Conservation (phyloP, 2,113 vertebrate genomes). For the Sinocyclocheilus anophthalmus region DNA sequence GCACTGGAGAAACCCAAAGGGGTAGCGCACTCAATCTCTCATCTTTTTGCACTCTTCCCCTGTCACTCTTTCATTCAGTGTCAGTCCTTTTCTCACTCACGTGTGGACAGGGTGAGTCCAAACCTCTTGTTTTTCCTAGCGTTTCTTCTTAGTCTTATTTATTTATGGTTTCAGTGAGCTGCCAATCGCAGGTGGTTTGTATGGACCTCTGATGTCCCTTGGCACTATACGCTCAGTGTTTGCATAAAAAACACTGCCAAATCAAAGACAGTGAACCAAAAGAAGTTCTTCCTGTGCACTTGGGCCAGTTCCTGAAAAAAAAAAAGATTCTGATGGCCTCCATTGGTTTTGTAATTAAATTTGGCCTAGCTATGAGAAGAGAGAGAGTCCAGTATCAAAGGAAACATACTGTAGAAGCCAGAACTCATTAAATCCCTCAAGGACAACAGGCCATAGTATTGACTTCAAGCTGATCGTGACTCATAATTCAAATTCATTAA, state of each 20-base stretch:
- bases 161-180: constrained; percentile 21
- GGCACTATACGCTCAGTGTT: neutral
- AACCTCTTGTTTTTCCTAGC: neutral
- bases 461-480: neutral
- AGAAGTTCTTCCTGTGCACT: neutral
- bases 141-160: constrained; percentile 13
- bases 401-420: neutral
- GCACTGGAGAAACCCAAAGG: neutral
- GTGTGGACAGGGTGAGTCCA: constrained; percentile 36
- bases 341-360: neutral
- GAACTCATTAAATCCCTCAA: neutral
- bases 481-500: constrained; percentile 15
- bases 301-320: neutral
- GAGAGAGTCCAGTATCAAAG: neutral
- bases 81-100: constrained; percentile 37
- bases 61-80: constrained; percentile 32
- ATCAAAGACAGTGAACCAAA: neutral
- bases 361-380: neutral
- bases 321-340: neutral
- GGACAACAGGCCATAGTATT: neutral
- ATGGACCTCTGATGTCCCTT: constrained; percentile 25
- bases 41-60: constrained; percentile 6
- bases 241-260: constrained; percentile 36
- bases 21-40: neutral
- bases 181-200: constrained; percentile 38